A percentile compares a stretch with the other conserved stretches of the same genome.
phyloP scores from a whole-genome alignment of 2,888 invertebrate genomes.

The Phengaris arion region DNA sequence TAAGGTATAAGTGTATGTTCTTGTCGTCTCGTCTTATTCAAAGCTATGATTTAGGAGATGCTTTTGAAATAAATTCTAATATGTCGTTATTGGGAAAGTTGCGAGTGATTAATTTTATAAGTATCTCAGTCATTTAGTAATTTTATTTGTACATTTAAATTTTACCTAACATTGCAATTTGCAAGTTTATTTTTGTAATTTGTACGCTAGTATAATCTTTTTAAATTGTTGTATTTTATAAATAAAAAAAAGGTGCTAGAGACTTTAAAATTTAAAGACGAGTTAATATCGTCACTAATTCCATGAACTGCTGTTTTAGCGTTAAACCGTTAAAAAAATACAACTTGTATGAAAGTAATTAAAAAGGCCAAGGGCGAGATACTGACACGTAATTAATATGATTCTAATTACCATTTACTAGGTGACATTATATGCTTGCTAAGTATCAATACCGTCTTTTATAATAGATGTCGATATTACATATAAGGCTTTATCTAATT shows the following conservation, averaged over 20 bases:
- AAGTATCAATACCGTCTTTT: background rate
- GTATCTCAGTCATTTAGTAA: too few relatives aligned
- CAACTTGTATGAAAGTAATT: background rate
- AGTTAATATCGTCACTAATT: background rate
- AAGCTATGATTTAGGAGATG: too few relatives aligned
- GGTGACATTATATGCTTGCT: too few relatives aligned
- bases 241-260: background rate
- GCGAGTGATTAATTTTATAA: too few relatives aligned
- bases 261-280: background rate
- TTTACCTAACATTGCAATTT: too few relatives aligned
- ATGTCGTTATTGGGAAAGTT: too few relatives aligned
- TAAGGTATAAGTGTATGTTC: background rate
- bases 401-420: too few relatives aligned
- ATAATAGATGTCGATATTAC: background rate
- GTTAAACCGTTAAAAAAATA: background rate
- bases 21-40: background rate
- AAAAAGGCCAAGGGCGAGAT: slow-evolving; percentile 6
- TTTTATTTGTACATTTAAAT: too few relatives aligned
- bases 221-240: background rate
- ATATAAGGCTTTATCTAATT: background rate
- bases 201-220: too few relatives aligned
- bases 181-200: background rate
- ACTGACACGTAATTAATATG: background rate
- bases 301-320: background rate
- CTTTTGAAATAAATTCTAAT: too few relatives aligned